Evolutionary conservation across 2,797 vertebrate species (phyloP).

Genomic region (Octomys mimax): DNA sequence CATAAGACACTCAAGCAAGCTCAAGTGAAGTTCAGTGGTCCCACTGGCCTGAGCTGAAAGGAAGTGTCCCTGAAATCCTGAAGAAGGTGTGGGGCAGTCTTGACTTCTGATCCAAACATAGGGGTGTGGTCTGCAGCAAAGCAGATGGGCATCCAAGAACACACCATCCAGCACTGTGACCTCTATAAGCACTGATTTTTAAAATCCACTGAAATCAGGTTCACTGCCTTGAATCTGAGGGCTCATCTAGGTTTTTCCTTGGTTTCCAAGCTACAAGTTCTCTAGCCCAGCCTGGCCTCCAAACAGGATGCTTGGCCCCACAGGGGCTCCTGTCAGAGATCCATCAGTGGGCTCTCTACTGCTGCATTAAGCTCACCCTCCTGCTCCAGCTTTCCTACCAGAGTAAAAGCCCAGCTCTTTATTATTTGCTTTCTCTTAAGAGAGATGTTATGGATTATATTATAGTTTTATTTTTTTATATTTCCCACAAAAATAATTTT

Average conservation of each 20-base stretch:
- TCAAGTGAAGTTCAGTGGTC: neutral
- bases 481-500: neutral
- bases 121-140: neutral
- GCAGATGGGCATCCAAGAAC: neutral
- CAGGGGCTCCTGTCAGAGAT: neutral
- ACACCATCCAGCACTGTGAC: neutral
- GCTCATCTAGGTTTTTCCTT: neutral
- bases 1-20: neutral
- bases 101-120: neutral
- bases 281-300: neutral
- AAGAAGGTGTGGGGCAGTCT: neutral
- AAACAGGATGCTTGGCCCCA: too few species aligned
- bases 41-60: neutral
- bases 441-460: neutral
- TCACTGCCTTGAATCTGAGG: neutral
- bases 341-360: neutral
- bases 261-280: neutral
- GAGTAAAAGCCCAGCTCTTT: neutral
- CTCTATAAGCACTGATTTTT: neutral
- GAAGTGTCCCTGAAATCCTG: neutral
- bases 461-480: neutral
- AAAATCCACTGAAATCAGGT: neutral
- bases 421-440: constrained; percentile 36
- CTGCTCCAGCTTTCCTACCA: neutral
- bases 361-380: neutral